Evolutionary conservation across 2,797 vertebrate genomes (phyloP), one percentile per base, ranked within the genome.

Genomic region (Erpetoichthys calabaricus): DNA sequence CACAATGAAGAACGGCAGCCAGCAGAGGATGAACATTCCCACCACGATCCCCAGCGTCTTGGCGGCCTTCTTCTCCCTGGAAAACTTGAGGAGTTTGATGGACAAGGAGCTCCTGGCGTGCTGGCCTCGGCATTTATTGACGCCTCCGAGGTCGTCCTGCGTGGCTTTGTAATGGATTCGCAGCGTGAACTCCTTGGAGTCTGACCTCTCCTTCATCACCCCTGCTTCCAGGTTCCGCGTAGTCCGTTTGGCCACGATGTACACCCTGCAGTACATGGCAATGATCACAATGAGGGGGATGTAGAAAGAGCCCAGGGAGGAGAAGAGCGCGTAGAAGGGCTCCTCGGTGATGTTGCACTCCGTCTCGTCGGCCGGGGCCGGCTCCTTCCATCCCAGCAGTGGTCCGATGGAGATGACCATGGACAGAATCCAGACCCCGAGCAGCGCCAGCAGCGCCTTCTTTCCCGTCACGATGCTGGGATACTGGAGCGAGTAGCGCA

Each of bases 211-310:
- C 44, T 86, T 89, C 92, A 97, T 91, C 74, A 98, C 88, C 2
- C 95, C 95, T 0, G 91, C 95, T 64, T 98, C 91, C 64, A 98
- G 76, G 73, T 97, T 98, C 80, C 90, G 92, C 5, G 94, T 98
- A 74, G 93, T 97, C 73, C 91, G 82, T 73, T 97, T 97, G 70
- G 93, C 94, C 41, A 97, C 95, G 5, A 97, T 69, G 68, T 97
- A 98, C 56, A 98, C 95, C 0, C 90, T 88, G 67, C 86, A 94
- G 76, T 98, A 98, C 95, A 98, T 98, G 63, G 86, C 86, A 5
- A 98, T 79, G 45, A 98, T 98, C 46, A 98, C 91, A 0, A 86
- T 86, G 4, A 98, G 73, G 0, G 95, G 95, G 69, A 98, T 97
- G 70, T 96, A 98, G 71, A 98, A 98, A 58, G 95, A 98, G 42